phyloP scores from a whole-genome alignment of 2,113 vertebrate genomes.

The Pseudopodoces humilis region DNA sequence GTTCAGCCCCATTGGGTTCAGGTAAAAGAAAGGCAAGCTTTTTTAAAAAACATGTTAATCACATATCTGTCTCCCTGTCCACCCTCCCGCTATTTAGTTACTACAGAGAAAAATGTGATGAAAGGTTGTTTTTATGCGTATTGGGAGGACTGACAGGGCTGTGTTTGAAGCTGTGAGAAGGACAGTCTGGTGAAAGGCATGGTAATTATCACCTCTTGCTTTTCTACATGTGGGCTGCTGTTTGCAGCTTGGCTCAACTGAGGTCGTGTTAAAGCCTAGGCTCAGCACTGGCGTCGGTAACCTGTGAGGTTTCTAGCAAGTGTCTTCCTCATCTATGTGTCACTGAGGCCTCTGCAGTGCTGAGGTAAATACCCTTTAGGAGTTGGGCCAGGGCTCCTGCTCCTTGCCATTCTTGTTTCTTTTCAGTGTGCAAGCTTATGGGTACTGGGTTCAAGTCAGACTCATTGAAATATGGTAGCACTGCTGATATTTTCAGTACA shows the following conservation, averaged over 20 bases:
- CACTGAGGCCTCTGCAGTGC: not conserved
- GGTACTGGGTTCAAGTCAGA: not conserved
- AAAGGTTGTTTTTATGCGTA: not conserved
- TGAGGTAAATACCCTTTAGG: not conserved
- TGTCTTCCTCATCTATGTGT: accelerated
- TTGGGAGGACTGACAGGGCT: not conserved
- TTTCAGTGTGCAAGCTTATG: not conserved
- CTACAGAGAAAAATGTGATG: not conserved
- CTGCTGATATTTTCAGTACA: not conserved
- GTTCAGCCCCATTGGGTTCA: not conserved
- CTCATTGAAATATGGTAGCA: not conserved
- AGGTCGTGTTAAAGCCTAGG: not conserved
- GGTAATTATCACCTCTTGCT: not conserved
- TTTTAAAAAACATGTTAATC: not conserved
- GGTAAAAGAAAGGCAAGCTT: not conserved
- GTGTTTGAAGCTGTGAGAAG: not conserved
- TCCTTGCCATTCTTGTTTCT: not conserved
- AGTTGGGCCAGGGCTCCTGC: not conserved
- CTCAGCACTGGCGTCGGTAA: not conserved
- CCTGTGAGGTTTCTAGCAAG: not conserved
- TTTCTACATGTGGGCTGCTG: not conserved
- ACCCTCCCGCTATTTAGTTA: not conserved
- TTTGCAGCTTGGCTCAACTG: not conserved
- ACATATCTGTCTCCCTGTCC: not conserved
- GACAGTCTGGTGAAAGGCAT: not conserved